Base-by-base conservation (phyloP, 1,140 invertebrate species). In the Macrobrachium nipponense region DNA sequence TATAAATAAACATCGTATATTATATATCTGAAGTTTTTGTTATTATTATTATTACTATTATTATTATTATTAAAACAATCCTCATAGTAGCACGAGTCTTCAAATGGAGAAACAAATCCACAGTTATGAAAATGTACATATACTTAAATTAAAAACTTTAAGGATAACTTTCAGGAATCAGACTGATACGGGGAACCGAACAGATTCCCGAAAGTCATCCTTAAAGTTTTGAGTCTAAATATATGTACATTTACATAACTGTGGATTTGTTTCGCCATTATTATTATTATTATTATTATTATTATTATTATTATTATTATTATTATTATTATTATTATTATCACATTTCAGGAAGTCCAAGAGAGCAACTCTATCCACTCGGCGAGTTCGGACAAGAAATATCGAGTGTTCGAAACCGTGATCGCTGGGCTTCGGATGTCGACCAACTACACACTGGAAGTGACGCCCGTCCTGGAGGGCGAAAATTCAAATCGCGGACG, bases 361-460 rank as follows among this genome's bases (percentile, higher is more conserved):
- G 76, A 86, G 14, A 59, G 77, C 3, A 78, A 75, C 43, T 76
- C 66, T 11, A 79, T 62, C n/a, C 66, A 68, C 10, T 61, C 80
- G 66, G 27, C 36, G 15, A 14, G 20, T 0, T 15, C 27, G 4
- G 59, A 72, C 59, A 43, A 27, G 17, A 61, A 68, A 14, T 59
- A 80, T 36, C 77, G 73, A n/a, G 59, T 64, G 77, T 86, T 80
- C 77, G 77, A 79, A 43, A 78, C 60, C 14, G 77, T 73, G 36
- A 36, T 86, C 7, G 62, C 59, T 14, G 83, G 83, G 15, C 83
- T 90, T 7, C 76, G 89, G 44, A 96, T 96, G 95, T 93, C 95
- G 23, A 96, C 95, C 20, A 95, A 94, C 64, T 96, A 96, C 90
- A 94, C 94, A 14, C 94, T 96, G 88, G 94, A 95, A 91, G 94